phyloP scores from a whole-genome alignment of 1,140 invertebrate genomes.

The Gryllus bimaculatus region DNA sequence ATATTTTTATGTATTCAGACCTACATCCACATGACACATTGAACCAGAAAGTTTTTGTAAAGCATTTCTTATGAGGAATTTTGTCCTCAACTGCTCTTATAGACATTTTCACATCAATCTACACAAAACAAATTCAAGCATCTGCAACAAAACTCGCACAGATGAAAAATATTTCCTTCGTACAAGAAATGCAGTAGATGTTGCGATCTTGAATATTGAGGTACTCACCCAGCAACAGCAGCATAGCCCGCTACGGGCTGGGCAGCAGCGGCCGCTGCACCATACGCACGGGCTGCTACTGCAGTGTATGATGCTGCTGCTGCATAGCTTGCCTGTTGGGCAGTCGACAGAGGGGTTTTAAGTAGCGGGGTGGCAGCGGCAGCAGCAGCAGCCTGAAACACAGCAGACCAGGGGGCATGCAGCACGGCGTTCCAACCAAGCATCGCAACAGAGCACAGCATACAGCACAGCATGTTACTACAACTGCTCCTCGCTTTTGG shows the following conservation, averaged over 20 bases:
- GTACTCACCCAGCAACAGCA: conserved; percentile 55
- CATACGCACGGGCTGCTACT: conserved; percentile 65
- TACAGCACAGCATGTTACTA: neutral
- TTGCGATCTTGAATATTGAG: no score
- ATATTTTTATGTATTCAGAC: no score
- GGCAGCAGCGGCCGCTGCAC: conserved; percentile 55
- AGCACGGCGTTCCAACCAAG: neutral
- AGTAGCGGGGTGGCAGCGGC: conserved; percentile 38
- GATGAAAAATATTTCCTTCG: no score
- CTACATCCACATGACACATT: no score
- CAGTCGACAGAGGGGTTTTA: conserved; percentile 45
- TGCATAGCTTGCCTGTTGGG: conserved; percentile 64
- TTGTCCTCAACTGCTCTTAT: no score
- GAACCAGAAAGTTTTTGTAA: no score
- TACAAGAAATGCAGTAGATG: neutral
- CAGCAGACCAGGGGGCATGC: conserved; percentile 18
- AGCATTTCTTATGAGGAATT: no score
- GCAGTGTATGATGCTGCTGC: conserved; percentile 74
- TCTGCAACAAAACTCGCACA: no score
- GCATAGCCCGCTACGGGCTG: conserved; percentile 43
- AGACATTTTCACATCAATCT: no score
- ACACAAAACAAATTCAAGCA: no score
- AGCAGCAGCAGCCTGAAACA: conserved; percentile 47
- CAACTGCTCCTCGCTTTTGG: neutral
- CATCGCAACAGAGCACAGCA: neutral